Base-by-base conservation (phyloP, 2,888 invertebrate species). In the Dromius quadrimaculatus region DNA sequence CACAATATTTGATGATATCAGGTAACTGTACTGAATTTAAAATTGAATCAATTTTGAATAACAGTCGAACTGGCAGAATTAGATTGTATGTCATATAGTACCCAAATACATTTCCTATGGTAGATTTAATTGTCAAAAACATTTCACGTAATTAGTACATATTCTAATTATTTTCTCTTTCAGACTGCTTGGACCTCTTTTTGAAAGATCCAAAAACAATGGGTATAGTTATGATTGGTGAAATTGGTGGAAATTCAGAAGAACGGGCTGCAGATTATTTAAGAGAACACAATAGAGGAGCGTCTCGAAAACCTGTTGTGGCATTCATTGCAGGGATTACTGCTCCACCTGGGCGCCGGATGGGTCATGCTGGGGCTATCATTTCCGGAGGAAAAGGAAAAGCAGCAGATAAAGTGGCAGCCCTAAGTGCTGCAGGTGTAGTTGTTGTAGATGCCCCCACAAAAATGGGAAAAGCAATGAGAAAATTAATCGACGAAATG, bases 341-440 rank as follows among this genome's bases (percentile, higher is more conserved):
- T 3, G 98, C 98, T 6, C 98, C 98, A 17, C 97, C 97, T 19
- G 98, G 98, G 47, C 86, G 98, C 76, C 87, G 98, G 80, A 99
- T 99, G 98, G 98, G 99, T 20, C 98, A 99, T 82, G 98, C 99
- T 64, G 98, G 98, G 73, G 98, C 98, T 73, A 99, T 99, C 78
- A 98, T 99, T 80, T 94, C 97, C 0, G 97, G 98, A 19, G 98
- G 98, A 43, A 97, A 96, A 81, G 98, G 98, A 71, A 95, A 94
- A 63, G 98, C 98, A 70, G 89, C 91, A 82, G 97, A 95, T 80
- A 98, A 98, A 85, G 97, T 98, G 75, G 90, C 92, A 77, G 96
- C 98, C 61, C 84, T 98, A 70, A 90, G 91, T 83, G 88, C 88
- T 82, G 96, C 95, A 73, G 94, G 94, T 75, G 96, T 96, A 15